Evolutionary conservation across 2,113 vertebrate species (phyloP).

Genomic region (Microcebus lehilahytsara): DNA sequence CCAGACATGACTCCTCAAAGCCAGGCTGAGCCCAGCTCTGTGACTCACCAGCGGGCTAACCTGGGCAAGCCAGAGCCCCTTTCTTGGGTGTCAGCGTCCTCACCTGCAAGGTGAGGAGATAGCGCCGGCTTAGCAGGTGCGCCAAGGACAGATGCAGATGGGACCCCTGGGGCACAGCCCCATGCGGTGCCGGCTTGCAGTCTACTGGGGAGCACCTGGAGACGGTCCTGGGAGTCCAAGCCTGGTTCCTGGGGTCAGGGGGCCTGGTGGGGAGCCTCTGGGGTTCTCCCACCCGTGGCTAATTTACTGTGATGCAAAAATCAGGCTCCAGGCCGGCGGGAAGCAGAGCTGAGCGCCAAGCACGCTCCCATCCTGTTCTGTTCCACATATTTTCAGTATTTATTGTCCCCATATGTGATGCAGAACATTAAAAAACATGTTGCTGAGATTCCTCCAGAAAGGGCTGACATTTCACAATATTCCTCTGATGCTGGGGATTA

Average conservation of each 20-base stretch:
- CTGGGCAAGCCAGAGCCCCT: accelerated
- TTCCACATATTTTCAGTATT: constrained; percentile 79
- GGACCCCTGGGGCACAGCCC: not conserved
- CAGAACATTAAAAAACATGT: constrained; percentile 80
- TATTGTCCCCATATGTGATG: constrained; percentile 82
- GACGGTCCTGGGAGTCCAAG: not conserved
- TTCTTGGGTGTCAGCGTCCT: not conserved
- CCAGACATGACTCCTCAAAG: accelerated
- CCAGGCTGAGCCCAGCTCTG: not conserved
- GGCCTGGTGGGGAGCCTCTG: not conserved
- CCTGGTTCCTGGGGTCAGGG: not conserved
- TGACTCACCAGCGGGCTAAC: not conserved
- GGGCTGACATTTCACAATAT: constrained; percentile 81
- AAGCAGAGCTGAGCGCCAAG: constrained; percentile 72
- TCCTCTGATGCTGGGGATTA: constrained; percentile 77
- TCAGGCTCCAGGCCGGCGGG: constrained; percentile 67
- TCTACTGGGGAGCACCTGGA: not conserved
- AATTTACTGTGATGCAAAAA: constrained; percentile 76
- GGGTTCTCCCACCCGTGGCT: constrained; percentile 10
- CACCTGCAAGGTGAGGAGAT: not conserved
- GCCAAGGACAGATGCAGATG: accelerated
- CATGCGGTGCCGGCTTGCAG: too few relatives aligned
- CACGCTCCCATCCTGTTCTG: constrained; percentile 76
- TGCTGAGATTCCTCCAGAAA: constrained; percentile 80
- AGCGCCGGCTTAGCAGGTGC: not conserved